Evolutionary conservation across 1,140 invertebrate species (phyloP), one percentile per base, ranked within the genome.

Genomic region (Himalopsyche phryganea): DNA sequence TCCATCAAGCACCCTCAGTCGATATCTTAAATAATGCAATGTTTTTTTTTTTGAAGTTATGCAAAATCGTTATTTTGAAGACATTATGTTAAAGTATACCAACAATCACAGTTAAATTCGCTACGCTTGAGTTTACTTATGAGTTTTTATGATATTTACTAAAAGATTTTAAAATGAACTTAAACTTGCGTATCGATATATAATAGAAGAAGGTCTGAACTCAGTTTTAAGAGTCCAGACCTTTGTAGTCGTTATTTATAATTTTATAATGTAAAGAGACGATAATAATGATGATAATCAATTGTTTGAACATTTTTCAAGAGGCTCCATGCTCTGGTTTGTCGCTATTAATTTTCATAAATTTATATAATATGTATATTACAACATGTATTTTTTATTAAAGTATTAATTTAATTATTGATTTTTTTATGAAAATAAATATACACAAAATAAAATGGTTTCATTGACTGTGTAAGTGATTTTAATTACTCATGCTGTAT

Each of bases 161-260:
- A 42, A 42, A 42, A 28, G 23, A 28, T 28, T 28, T n/a, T 28
- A 28, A 28, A 28, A 28, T 28, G 9, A 28, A 28, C 9, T 28
- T 28, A 28, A 28, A 28, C 9, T 28, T 28, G 23, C 23, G 23
- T 28, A 28, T 28, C 9, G 3, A 28, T 28, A 28, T 3, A n/a
- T 28, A 5, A 28, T 28, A 28, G 23, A n/a, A 9, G 23, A 28
- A 28, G 23, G n/a, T 40, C 15, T 38, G 28, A 40, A 18, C 50
- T 53, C 50, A 19, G 41, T 53, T 53, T 53, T 53, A 45, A 53
- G 50, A 53, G 50, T 45, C 50, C 42, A 38, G 23, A 11, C 10
- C 17, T 11, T 11, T 45, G 42, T 5, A 17, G 42, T 14, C 14
- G 18, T 45, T 45, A 20, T 45, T 20, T 45, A 20, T 20, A 45